Evolutionary conservation across 2,113 vertebrate species (phyloP), one percentile per base, ranked within the genome.

Genomic region (Plectropomus leopardus): DNA sequence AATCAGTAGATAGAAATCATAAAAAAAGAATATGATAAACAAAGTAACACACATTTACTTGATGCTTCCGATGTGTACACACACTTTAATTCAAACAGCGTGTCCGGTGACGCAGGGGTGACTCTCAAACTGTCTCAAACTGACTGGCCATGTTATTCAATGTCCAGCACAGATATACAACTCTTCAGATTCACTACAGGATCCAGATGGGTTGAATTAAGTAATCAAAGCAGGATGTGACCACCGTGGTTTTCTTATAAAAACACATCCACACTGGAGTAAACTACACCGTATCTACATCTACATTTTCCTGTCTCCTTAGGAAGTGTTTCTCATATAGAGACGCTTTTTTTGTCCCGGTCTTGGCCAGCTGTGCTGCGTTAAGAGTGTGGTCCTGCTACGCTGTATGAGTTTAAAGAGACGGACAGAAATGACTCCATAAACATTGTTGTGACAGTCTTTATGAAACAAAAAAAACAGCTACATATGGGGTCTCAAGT

Each of bases 191-290:
- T 73, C 69, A 19, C 42, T 36, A 15, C 72, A 64, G 30, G 78
- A 77, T 65, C 78, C 92, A 94, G 88, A 92, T 92, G 91, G 72
- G 44, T 26, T 44, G 26, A 75, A 79, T 87, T 88, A 86, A 86
- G 58, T 60, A 78, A 83, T 77, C 79, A 80, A 83, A 90, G 86
- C 84, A 92, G 85, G 84, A 93, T 88, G 82, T 82, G 73, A 72
- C 87, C 89, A 70, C 85, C 2, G 45, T 64, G 84, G 64, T 60
- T 78, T 70, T 89, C 85, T 61, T 76, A 76, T 28, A 87, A 90
- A 89, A 90, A 90, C 78, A 87, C 64, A 75, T 80, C 50, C 32
- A 47, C 50, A 28, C 59, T 71, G 71, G 73, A 82, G 86, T 89
- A 88, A 89, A 91, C 82, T 40, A 50, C 14, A 77, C 42, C 32